These are phyloP conservation scores for Drosophila hydei DNA, from an alignment of 1,140 invertebrate genomes.

Conservation along the genomic window DNA sequence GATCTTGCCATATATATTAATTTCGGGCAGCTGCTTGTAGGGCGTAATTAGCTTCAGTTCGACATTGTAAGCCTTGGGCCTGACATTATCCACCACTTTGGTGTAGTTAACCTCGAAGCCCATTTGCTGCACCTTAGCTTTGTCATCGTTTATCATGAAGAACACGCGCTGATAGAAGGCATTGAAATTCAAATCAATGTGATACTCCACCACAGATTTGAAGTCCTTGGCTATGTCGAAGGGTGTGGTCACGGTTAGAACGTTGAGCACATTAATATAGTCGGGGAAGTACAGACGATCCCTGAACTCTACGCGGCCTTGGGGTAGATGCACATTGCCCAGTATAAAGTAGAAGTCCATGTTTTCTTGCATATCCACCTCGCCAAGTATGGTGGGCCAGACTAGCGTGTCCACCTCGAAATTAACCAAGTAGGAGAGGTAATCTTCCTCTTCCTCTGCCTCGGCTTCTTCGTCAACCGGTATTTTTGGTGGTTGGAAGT, in stretches of 20 bases:
- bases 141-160: slow-evolving; percentile 85
- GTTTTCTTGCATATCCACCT: slow-evolving; percentile 86
- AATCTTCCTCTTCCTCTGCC: slow-evolving; percentile 83
- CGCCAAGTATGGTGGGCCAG: slow-evolving; percentile 87
- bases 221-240: slow-evolving; percentile 86
- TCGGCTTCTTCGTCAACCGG: slow-evolving; percentile 48
- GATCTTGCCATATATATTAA: slow-evolving; percentile 84
- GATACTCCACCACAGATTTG: slow-evolving; percentile 86
- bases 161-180: slow-evolving; percentile 84
- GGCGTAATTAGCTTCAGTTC: slow-evolving; percentile 85
- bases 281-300: slow-evolving; percentile 85
- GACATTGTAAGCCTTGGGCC: slow-evolving; percentile 84
- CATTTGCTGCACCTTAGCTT: slow-evolving; percentile 75
- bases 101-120: slow-evolving; percentile 84
- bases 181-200: slow-evolving; percentile 85
- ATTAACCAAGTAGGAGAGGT: slow-evolving; percentile 86
- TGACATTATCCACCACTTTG: slow-evolving; percentile 83
- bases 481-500: slow-evolving; percentile 58
- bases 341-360: slow-evolving; percentile 85
- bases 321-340: slow-evolving; percentile 84
- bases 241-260: slow-evolving; percentile 87
- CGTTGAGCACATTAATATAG: slow-evolving; percentile 88
- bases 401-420: slow-evolving; percentile 87
- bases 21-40: slow-evolving; percentile 84
- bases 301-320: slow-evolving; percentile 85